Percentiles rank a stretch among this genome's conserved stretches.
Conservation (phyloP, 2,113 vertebrate species). For the Marmota monax region DNA sequence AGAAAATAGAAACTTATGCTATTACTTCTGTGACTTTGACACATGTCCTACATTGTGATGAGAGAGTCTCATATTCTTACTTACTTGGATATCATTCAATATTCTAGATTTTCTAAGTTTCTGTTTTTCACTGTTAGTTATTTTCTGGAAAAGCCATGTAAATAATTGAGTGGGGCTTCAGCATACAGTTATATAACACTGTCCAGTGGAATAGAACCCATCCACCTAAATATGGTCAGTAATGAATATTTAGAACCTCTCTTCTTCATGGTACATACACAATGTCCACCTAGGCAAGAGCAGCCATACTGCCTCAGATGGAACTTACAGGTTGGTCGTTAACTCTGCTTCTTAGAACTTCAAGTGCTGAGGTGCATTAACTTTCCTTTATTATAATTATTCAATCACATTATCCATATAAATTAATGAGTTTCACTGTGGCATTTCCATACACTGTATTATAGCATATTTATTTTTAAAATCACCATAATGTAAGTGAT, state of each 20-base stretch:
- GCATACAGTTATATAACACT: not conserved
- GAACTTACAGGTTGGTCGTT: not conserved
- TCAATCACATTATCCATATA: not conserved
- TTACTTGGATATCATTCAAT: not conserved
- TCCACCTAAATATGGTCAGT: not conserved
- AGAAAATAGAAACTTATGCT: not conserved
- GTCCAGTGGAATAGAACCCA: not conserved
- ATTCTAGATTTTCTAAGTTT: slow-evolving; percentile 46
- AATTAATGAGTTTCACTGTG: not conserved
- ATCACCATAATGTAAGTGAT: not conserved
- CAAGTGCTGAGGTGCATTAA: slow-evolving; percentile 18
- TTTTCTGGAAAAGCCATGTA: slow-evolving; percentile 24
- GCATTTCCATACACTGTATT: not conserved
- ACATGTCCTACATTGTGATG: not conserved
- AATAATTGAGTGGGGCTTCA: slow-evolving; percentile 3
- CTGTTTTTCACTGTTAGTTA: not conserved
- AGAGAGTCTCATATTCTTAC: not conserved
- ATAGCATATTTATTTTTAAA: slow-evolving; percentile 53
- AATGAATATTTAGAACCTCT: slow-evolving; percentile 35
- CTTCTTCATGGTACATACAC: not conserved
- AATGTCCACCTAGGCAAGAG: not conserved
- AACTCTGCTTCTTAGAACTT: slow-evolving; percentile 9
- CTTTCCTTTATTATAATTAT: slow-evolving; percentile 4
- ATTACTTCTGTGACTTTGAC: not conserved
- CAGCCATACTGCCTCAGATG: not conserved